Evolutionary conservation across 2,113 vertebrate genomes (phyloP).

Genomic region (Macaca mulatta): DNA sequence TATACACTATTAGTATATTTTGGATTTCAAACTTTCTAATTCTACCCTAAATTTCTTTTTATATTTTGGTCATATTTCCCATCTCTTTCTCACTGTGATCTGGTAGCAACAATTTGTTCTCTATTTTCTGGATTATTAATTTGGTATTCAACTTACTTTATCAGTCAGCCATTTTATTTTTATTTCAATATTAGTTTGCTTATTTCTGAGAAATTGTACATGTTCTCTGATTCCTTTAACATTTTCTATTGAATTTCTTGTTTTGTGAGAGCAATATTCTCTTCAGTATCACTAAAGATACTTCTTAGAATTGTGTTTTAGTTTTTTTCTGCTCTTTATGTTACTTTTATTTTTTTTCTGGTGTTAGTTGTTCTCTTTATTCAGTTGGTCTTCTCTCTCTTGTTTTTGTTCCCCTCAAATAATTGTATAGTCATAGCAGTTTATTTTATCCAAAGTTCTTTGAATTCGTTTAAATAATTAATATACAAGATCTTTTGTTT

Average conservation of each 20-base stretch:
- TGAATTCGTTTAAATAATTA: neutral
- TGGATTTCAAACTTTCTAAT: neutral
- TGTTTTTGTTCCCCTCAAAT: neutral
- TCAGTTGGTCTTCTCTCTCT: neutral
- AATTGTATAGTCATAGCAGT: neutral
- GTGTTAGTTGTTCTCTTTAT: neutral
- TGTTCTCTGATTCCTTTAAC: neutral
- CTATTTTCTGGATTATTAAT: neutral
- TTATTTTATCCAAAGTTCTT: neutral
- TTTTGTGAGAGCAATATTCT: neutral
- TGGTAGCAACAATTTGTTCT: neutral
- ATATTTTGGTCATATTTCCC: neutral
- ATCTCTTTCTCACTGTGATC: neutral
- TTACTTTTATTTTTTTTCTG: neutral
- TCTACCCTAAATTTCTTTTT: neutral
- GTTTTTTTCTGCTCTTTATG: neutral
- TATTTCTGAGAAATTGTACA: neutral
- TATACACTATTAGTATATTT: neutral
- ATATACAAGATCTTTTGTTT: neutral
- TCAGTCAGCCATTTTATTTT: neutral
- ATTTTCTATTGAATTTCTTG: neutral
- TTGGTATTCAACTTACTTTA: neutral
- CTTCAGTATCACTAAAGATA: neutral
- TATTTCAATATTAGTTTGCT: neutral
- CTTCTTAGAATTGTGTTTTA: neutral